These are phyloP conservation scores for Papilio aristodemus DNA, from an alignment of 1,140 invertebrate genomes.

Conservation along the genomic window DNA sequence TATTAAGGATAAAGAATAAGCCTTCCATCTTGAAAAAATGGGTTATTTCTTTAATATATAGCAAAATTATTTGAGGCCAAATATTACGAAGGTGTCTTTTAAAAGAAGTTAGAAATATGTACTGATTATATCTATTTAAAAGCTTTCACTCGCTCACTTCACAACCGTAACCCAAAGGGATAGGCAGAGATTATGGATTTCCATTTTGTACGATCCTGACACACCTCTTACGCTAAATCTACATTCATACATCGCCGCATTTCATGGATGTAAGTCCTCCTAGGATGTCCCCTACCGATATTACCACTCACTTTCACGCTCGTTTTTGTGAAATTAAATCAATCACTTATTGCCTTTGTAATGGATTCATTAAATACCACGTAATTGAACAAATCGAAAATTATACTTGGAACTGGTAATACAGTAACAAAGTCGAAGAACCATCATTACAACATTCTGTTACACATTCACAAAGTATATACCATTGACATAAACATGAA, in stretches of 20 bases:
- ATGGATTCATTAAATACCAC: too few species aligned
- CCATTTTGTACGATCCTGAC: too few species aligned
- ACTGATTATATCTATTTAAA: not conserved
- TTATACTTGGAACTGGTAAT: too few species aligned
- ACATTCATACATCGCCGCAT: too few species aligned
- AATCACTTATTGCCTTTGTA: not conserved
- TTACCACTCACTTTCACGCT: too few species aligned
- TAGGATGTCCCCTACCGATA: too few species aligned
- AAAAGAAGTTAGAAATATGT: not conserved
- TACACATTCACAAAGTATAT: not conserved
- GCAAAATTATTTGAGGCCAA: not conserved
- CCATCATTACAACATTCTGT: not conserved
- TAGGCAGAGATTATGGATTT: too few species aligned
- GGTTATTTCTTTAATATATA: not conserved
- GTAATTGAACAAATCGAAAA: too few species aligned
- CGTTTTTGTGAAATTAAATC: too few species aligned
- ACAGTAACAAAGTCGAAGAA: not conserved
- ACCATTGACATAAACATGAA: constrained; percentile 3
- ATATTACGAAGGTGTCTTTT: not conserved
- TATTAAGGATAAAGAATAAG: constrained; percentile 57
- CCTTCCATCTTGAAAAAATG: constrained; percentile 4
- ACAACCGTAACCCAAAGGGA: too few species aligned
- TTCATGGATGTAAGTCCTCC: too few species aligned
- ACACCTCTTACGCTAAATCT: too few species aligned
- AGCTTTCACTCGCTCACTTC: not conserved